Base-by-base conservation (phyloP, 2,888 invertebrate genomes). In the Eumacrocentrus americanus region DNA sequence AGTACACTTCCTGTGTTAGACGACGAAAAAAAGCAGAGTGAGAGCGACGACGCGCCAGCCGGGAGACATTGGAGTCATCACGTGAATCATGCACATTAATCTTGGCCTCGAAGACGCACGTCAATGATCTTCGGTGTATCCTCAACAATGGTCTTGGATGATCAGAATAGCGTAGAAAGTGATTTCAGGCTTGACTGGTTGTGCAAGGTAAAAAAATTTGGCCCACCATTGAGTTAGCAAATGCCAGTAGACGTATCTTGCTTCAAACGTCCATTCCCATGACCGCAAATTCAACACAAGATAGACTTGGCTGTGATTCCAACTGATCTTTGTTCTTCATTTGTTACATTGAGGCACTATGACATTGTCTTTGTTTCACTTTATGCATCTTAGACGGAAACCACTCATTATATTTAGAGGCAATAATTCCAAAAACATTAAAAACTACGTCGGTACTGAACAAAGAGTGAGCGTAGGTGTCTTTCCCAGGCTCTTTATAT, bases 381-480 rank as follows among this genome's bases (percentile, higher is more conserved):
- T n/a, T n/a, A n/a, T n/a, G n/a, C n/a, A n/a, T n/a, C n/a, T n/a
- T n/a, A n/a, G n/a, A n/a, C n/a, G n/a, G n/a, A n/a, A n/a, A 42
- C 48, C 48, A 48, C 25, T 48, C 25, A 29, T 48, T 16, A 48
- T 48, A 29, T 48, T 48, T 48, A 48, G 48, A 25, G 34, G 48
- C 12, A 48, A 48, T 25, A 29, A 34, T 16, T 16, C 11, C 12
- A 48, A 38, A 12, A 51, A 37, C n/a, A 23, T 16, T 20, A 59
- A 59, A 59, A 53, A 59, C 35, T 59, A 53, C 37, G 53, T 59
- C 59, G 53, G 48, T 54, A 48, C 48, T 42, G 48, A 54, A 60
- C 59, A 60, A 60, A 60, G 59, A 46, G 54, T 48, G 34, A 54
- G 59, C 59, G 59, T 60, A 60, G 59, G 59, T 60, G 59, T 54